Base-by-base conservation (phyloP, 2,113 vertebrate species). In the Theropithecus gelada region DNA sequence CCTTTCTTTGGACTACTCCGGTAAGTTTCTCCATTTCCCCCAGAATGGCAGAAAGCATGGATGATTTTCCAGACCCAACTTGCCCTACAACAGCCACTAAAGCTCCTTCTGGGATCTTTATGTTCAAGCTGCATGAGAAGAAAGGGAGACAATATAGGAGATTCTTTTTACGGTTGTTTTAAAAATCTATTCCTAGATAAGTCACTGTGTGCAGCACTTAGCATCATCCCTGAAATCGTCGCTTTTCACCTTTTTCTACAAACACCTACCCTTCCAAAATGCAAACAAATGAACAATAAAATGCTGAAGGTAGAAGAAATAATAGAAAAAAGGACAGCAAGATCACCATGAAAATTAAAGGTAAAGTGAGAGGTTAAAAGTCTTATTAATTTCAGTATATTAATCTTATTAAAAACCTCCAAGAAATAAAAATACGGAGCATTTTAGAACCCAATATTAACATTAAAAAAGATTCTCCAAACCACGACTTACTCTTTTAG, bases 21-120 rank as follows among this genome's bases (percentile, higher is more conserved):
- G 98, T 98, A 79, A 98, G 98, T 94, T 98, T 99, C 85, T 99
- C 98, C 98, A 98, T 99, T 98, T 99, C 98, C 57, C 98, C 98
- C 23, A 99, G 97, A 87, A 99, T 30, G 40, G 99, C 98, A 43
- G 99, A 99, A 61, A 99, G 97, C n/a, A 99, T 94, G 52, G 99
- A 99, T 32, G 99, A 99, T 75, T 99, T 99, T 96, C 98, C 99
- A 79, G 98, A 99, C 5, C 98, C 98, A 48, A 99, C 98, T 14
- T 99, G 98, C 16, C 98, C 99, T 25, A 99, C 98, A 85, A 99
- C 91, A 40, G 98, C 98, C 80, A 99, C 98, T 93, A 99, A 98
- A 4, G 97, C 95, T 30, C 98, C 97, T 40, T 98, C 98, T 43
- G 98, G 98, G 94, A 99, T 98, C 72, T 96, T 98, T 70, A 99